Evolutionary conservation across 2,113 vertebrate species (phyloP), one percentile per base, ranked within the genome.

Genomic region (Zootoca vivipara): DNA sequence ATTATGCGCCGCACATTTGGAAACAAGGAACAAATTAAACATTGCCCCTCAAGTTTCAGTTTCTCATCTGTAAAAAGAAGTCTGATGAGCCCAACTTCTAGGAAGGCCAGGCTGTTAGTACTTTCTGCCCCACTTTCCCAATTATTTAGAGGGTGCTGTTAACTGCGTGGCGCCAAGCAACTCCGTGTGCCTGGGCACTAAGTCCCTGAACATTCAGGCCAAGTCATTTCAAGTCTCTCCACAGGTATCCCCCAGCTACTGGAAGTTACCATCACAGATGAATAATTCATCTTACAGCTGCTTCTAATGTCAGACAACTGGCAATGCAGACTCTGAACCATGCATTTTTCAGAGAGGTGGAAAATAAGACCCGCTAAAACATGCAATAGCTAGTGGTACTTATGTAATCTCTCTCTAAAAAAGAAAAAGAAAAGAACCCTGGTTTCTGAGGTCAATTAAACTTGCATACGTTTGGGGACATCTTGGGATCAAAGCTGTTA

Each of bases 241-340:
- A 78, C 16, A 81, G 72, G 85, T 13, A 20, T 81, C 40, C 38
- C 12, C 86, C 46, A 28, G 46, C 3, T 85, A 35, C 42, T 87
- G 79, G 83, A 70, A 87, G 0, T 3, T 86, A 72, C 1, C 83
- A 24, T 40, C 74, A 15, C 38, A 18, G 22, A 12, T 2, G 33
- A 3, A 58, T 33, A 91, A 73, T 87, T 80, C 35, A 35, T 40
- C 56, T 89, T 78, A 83, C 92, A 90, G 84, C 35, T 69, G 5
- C 73, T 87, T 82, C 35, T 46, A 62, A 46, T 65, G 69, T 75
- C 79, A 87, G 69, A 87, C 69, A 74, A 62, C 52, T 30, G 62
- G 87, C 89, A 79, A 86, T 83, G 40, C 22, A 87, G 73, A 86
- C 26, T 42, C 46, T 28, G 3, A 92, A 82, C 73, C 0, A 18